Percentiles rank a stretch among this genome's conserved stretches.
Evolutionary conservation across 2,888 invertebrate species (phyloP).

Genomic region (Nomada goodeniana): DNA sequence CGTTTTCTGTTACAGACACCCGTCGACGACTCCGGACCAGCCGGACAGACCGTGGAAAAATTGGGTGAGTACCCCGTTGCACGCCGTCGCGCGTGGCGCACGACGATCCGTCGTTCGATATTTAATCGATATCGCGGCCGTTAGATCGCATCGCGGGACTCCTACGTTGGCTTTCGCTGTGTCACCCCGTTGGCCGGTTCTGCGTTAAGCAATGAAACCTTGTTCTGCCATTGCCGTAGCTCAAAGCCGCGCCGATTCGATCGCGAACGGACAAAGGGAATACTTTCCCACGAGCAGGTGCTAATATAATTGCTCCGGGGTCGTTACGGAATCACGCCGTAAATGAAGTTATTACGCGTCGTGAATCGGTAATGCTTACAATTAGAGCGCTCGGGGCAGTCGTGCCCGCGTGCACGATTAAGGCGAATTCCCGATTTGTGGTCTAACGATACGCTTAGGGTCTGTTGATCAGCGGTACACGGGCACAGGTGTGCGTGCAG

Average conservation of each 20-base stretch:
- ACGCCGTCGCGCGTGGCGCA: background rate
- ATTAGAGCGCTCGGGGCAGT: background rate
- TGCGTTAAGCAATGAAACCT: conserved; percentile 12
- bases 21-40: conserved; percentile 53
- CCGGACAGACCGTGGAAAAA: conserved; percentile 59
- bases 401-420: background rate
- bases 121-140: conserved; percentile 56
- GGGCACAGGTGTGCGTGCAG: background rate
- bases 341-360: conserved; percentile 44
- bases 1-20: conserved; percentile 67
- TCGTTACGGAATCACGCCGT: conserved; percentile 38
- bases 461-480: background rate
- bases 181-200: conserved; percentile 26
- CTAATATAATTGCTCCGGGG: conserved; percentile 9
- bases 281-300: conserved; percentile 68
- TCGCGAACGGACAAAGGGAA: conserved; percentile 62
- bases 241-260: conserved; percentile 29
- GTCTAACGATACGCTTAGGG: background rate
- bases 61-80: conserved; percentile 65
- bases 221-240: conserved; percentile 4
- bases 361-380: background rate
- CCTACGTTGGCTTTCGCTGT: conserved; percentile 38
- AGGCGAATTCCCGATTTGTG: conserved; percentile 5
- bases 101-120: conserved; percentile 35
- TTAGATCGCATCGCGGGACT: conserved; percentile 38